Evolutionary conservation across 2,113 vertebrate species (phyloP).

Genomic region (Gasterosteus aculeatus): DNA sequence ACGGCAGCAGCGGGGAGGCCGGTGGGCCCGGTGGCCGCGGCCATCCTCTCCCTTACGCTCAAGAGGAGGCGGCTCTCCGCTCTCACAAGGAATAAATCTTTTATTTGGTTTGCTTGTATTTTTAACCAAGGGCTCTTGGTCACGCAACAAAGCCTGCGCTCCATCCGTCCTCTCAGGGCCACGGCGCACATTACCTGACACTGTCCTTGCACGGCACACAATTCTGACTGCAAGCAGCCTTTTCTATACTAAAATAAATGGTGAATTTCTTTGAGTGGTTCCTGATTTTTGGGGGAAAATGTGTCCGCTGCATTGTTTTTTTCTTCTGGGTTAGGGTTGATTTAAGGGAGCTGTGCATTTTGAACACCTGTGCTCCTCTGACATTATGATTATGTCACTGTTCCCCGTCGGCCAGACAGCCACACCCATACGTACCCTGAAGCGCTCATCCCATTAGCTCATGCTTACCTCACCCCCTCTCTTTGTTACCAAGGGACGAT

Average conservation of each 20-base stretch:
- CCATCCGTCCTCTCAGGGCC: conserved; percentile 28
- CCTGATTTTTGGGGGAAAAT: not conserved
- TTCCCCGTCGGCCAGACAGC: conserved; percentile 38
- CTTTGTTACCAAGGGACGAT: conserved; percentile 51
- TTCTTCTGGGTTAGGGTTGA: not conserved
- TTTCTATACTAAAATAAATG: not conserved
- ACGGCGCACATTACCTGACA: conserved; percentile 35
- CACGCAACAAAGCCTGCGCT: conserved; percentile 72
- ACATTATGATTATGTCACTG: conserved; percentile 16
- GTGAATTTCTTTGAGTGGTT: not conserved
- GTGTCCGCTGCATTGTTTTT: not conserved
- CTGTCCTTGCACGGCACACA: conserved; percentile 35
- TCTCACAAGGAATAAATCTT: conserved; percentile 87
- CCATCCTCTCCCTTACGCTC: conserved; percentile 62
- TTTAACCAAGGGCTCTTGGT: conserved; percentile 81
- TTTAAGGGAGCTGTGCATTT: conserved; percentile 18
- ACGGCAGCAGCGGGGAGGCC: conserved; percentile 60
- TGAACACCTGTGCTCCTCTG: conserved; percentile 29
- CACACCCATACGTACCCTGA: conserved; percentile 54
- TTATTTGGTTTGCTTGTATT: conserved; percentile 83
- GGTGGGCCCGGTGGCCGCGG: conserved; percentile 74
- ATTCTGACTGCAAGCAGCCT: conserved; percentile 15
- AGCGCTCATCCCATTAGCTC: conserved; percentile 66
- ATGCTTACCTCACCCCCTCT: conserved; percentile 69
- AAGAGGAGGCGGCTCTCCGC: conserved; percentile 65